Percentiles rank a stretch among this genome's conserved stretches.
These are phyloP conservation scores for Mesitornis unicolor DNA, from an alignment of 2,113 vertebrate species.

Conservation along the genomic window DNA sequence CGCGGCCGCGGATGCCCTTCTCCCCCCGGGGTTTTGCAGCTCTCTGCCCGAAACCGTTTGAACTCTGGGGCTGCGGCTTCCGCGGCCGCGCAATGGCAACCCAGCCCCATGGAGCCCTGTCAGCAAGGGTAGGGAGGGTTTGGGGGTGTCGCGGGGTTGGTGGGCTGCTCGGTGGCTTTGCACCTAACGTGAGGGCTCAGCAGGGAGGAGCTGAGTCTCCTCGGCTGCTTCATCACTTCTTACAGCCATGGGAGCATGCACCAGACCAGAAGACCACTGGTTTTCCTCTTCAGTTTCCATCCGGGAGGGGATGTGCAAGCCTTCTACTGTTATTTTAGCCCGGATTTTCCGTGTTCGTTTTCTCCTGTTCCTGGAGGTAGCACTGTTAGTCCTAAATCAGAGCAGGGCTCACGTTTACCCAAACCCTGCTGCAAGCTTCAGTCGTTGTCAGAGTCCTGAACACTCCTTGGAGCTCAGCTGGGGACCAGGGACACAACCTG, in stretches of 20 bases:
- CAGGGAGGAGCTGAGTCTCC: neutral
- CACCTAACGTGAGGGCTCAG: neutral
- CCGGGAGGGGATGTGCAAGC: neutral
- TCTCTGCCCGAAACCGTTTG: neutral
- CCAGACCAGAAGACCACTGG: neutral
- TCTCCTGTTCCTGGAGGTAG: neutral
- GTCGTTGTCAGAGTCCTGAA: neutral
- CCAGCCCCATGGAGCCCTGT: too few relatives aligned
- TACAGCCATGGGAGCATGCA: accelerated
- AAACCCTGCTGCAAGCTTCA: neutral
- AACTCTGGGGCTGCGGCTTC: too few relatives aligned
- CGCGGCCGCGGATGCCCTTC: neutral
- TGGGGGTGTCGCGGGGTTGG: too few relatives aligned
- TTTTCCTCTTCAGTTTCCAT: neutral
- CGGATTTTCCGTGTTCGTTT: neutral
- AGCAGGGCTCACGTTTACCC: neutral
- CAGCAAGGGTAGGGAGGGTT: too few relatives aligned
- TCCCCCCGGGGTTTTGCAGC: too few relatives aligned
- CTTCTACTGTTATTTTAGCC: neutral
- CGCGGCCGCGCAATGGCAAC: too few relatives aligned
- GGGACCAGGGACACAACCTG: neutral
- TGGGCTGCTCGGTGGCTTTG: neutral
- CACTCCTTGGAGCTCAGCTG: neutral
- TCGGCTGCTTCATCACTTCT: accelerated
- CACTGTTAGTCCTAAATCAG: neutral